Conservation (phyloP, 2,113 vertebrate species). For the Neoarius graeffei region DNA sequence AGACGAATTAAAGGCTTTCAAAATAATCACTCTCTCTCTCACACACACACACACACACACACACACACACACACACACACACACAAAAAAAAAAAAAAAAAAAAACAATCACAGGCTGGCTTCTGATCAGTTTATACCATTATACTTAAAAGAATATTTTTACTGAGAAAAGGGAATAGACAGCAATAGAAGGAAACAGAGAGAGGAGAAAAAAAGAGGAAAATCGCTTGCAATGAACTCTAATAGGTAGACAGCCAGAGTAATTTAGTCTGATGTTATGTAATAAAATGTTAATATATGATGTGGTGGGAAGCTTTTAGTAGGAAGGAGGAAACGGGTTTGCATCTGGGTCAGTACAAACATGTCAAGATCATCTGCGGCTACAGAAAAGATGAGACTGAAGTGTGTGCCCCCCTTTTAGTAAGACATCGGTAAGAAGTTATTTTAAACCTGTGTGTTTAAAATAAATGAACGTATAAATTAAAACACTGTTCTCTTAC, state of each 20-base stretch:
- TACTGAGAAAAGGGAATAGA: background rate
- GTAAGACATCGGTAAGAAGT: background rate
- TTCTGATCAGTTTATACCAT: background rate
- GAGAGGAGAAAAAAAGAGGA: background rate
- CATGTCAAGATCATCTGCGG: conserved; percentile 45
- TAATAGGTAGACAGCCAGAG: conserved; percentile 51
- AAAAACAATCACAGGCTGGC: background rate
- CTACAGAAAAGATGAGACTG: conserved; percentile 36
- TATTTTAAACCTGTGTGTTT: background rate
- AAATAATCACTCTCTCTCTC: too few relatives aligned
- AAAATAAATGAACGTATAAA: conserved; percentile 4
- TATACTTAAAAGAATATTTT: background rate
- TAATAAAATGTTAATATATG: conserved; percentile 70
- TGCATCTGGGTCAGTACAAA: conserved; percentile 46
- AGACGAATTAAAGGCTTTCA: too few relatives aligned
- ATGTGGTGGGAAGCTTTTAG: conserved; percentile 66
- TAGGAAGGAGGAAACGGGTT: conserved; percentile 55
- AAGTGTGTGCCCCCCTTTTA: background rate
- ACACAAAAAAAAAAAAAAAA: too few relatives aligned
- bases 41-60: too few relatives aligned
- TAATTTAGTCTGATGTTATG: conserved; percentile 60
- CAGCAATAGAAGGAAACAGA: background rate
- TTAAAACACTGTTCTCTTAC: background rate
- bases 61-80: too few relatives aligned
- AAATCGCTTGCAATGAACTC: conserved; percentile 1